Base-by-base conservation (phyloP, 1,140 invertebrate genomes). In the Agraylea sexmaculata region DNA sequence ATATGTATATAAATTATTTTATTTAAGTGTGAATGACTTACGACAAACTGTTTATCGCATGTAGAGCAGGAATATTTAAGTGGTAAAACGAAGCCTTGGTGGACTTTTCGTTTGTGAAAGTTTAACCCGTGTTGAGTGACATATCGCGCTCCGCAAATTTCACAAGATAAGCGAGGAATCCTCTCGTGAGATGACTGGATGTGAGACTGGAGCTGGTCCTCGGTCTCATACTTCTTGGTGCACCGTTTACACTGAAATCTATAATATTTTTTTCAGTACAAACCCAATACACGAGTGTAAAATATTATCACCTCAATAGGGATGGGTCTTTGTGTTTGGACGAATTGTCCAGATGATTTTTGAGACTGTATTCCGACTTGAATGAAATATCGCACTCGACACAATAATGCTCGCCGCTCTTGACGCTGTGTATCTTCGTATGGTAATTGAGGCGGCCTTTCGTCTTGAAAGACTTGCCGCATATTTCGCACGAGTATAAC, bases 351-450 rank as follows among this genome's bases (percentile, higher is more conserved):
- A 50, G 37, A 34, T 50, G 48, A 23, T 30, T 42, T 32, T 35
- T 31, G 3, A 50, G 30, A 7, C 41, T 46, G 15, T 19, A 20
- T 16, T 35, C 40, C 0, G 41, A 44, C 34, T 44, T 46, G 42
- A 43, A 50, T 32, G 46, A 35, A 8, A 33, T 8, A 37, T 50
- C 42, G 12, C 48, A 50, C 27, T 46, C 44, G 2, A 46, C 45
- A 23, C 48, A 50, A 29, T 50, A 50, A 30, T 43, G 38, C 11
- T 25, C 15, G 5, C n/a, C n/a, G n/a, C 32, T 16, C 3, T 25
- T n/a, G 10, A 17, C 17, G 2, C 30, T 31, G 35, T 49, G 47
- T 12, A 30, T 25, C 17, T 21, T 27, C 18, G 22, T 36, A 22
- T 46, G 45, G 31, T 37, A 16, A 4, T 31, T 21, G 8, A 46